phyloP scores from a whole-genome alignment of 2,888 invertebrate genomes.

The Drosophila vallismaia region DNA sequence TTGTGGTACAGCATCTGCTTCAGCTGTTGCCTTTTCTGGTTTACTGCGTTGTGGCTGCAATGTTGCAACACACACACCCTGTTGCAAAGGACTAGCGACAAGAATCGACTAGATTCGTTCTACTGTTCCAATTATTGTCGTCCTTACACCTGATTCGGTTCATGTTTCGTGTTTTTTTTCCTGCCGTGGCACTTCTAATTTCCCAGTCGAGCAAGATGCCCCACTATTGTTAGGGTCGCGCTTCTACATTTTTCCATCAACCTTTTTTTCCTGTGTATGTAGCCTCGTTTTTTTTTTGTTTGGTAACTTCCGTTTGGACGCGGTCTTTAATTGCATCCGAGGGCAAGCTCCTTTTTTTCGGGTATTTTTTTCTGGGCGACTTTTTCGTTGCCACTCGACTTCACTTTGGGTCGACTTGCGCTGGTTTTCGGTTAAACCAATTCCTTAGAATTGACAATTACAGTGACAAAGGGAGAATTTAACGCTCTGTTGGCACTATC shows the following conservation, averaged over 20 bases:
- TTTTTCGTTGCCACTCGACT: slow-evolving; percentile 50
- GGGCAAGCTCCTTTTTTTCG: slow-evolving; percentile 12
- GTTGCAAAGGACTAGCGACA: slow-evolving; percentile 1
- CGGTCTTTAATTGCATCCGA: slow-evolving; percentile 59
- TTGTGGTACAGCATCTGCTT: slow-evolving; percentile 33
- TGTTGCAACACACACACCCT: slow-evolving; percentile 21
- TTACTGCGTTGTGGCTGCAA: slow-evolving; percentile 7
- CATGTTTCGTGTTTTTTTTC: slow-evolving; percentile 10
- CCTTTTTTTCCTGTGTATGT: slow-evolving; percentile 11
- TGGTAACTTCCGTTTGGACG: slow-evolving; percentile 19
- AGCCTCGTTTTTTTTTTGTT: slow-evolving; percentile 14
- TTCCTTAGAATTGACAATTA: slow-evolving; percentile 28
- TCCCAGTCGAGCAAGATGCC: slow-evolving; percentile 37
- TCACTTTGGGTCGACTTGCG: slow-evolving; percentile 42
- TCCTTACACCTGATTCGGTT: slow-evolving; percentile 43
- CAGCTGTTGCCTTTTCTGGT: slow-evolving; percentile 5
- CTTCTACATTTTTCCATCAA: slow-evolving; percentile 46
- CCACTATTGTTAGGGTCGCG: slow-evolving; percentile 51
- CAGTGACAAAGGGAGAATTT: slow-evolving; percentile 18
- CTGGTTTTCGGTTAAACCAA: slow-evolving; percentile 5
- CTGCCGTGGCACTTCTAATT: slow-evolving; percentile 35
- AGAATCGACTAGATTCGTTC: slow-evolving; percentile 17
- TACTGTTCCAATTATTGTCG: slow-evolving; percentile 61
- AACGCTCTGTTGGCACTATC: slow-evolving; percentile 11
- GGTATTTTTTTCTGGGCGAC: slow-evolving; percentile 15